Evolutionary conservation across 2,888 invertebrate species (phyloP), one percentile per base, ranked within the genome.

Genomic region (Ypsolopha scabrella): DNA sequence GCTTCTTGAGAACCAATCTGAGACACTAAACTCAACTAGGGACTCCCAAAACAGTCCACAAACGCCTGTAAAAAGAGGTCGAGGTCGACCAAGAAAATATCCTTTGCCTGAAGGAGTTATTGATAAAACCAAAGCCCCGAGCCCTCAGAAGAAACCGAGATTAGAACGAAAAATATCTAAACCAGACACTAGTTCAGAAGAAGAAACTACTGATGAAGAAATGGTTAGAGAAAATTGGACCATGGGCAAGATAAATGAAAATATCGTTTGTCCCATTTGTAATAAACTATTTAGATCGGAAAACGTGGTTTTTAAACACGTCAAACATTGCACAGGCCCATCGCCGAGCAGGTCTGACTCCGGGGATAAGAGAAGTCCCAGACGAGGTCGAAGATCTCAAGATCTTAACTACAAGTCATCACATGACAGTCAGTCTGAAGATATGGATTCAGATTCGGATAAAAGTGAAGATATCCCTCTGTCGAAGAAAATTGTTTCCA

Each of bases 221-320:
- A 67, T 77, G 7, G 64, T 82, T 6, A 72, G 70, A 63, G 83
- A 81, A 67, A 85, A 85, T 61, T 86, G 85, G 86, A 85, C 85
- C 1, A 83, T 85, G 83, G 87, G 87, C n/a, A 87, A 85, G 70
- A 87, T 87, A 45, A 83, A 87, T 61, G 86, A 87, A 60, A 83
- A 86, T 55, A 86, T 87, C 44, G 74, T 86, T 14, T 87, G 87
- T 55, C 87, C 87, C 8, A 87, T 87, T 55, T 87, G 87, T 55
- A 74, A 73, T 55, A 87, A 87, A 65, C 61, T 86, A 14, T 87
- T 87, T 60, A 70, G 87, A 55, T 82, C 86, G 33, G 85, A 87
- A 64, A 87, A 87, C 55, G 87, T 87, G 34, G 82, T 87, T 43
- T 83, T 85, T 54, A 87, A 87, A 69, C 87, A 87, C 54, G 87